A percentile compares a stretch with the other conserved stretches of the same genome.
These are phyloP conservation scores for Cinclus mexicanus DNA, from an alignment of 2,113 vertebrate species.

Conservation along the genomic window DNA sequence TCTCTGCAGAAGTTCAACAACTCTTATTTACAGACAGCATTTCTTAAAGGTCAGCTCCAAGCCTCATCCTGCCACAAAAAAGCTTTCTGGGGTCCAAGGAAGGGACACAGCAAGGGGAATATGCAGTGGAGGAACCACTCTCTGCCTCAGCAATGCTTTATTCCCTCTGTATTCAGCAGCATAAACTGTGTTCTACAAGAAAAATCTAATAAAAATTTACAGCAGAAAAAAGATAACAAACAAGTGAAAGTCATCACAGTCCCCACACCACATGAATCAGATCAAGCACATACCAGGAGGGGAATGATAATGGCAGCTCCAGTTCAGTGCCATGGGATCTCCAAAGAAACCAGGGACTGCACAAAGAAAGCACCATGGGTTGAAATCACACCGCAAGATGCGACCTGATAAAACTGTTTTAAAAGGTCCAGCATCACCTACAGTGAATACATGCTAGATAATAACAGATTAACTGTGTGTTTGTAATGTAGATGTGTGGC, in stretches of 20 bases:
- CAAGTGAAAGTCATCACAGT: not conserved
- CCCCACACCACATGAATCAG: not conserved
- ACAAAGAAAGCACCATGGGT: not conserved
- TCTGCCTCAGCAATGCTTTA: not conserved
- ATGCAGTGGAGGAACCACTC: not conserved
- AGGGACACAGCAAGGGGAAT: not conserved
- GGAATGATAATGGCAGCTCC: not conserved
- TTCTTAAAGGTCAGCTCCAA: not conserved
- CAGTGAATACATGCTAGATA: not conserved
- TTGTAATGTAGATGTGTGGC: not conserved
- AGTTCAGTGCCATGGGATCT: not conserved
- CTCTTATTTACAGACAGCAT: not conserved
- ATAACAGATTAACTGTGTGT: not conserved
- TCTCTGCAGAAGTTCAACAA: not conserved
- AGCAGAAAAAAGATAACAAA: not conserved
- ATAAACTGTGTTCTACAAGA: not conserved
- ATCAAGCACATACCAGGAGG: not conserved
- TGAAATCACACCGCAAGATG: not conserved
- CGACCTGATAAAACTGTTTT: not conserved
- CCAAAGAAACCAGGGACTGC: not conserved
- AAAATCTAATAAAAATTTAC: not conserved
- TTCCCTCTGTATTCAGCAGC: not conserved
- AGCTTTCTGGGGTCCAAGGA: not conserved
- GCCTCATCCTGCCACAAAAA: not conserved
- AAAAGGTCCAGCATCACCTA: not conserved